These are phyloP conservation scores for Chrysotoxum bicinctum DNA, from an alignment of 2,888 invertebrate species.

Conservation along the genomic window DNA sequence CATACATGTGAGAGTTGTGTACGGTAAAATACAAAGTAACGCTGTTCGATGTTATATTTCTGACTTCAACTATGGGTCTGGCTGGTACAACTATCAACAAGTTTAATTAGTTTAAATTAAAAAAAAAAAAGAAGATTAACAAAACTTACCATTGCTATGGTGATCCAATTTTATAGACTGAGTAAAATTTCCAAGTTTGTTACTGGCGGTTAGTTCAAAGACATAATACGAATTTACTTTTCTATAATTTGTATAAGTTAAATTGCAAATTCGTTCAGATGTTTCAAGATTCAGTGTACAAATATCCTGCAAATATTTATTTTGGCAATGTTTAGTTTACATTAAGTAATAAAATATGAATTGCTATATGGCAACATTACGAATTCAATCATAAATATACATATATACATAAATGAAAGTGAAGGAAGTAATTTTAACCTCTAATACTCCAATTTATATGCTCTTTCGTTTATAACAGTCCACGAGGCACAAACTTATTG, in stretches of 20 bases:
- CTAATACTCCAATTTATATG: too few relatives aligned
- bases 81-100: slow-evolving; percentile 76
- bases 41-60: slow-evolving; percentile 75
- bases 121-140: background rate
- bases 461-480: too few relatives aligned
- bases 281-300: background rate
- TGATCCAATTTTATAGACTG: background rate
- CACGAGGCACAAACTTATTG: too few relatives aligned
- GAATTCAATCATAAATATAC: too few relatives aligned
- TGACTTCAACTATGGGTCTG: slow-evolving; percentile 75
- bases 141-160: slow-evolving; percentile 65
- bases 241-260: background rate
- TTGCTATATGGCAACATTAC: too few relatives aligned
- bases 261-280: background rate
- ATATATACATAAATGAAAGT: too few relatives aligned
- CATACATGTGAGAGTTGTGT: background rate
- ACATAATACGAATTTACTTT: background rate
- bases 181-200: background rate
- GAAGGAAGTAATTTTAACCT: too few relatives aligned
- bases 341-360: too few relatives aligned
- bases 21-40: slow-evolving; percentile 74
- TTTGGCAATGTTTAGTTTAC: too few relatives aligned
- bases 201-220: background rate
- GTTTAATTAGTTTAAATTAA: background rate
- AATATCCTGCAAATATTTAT: background rate